These are phyloP conservation scores for Tenthredo scrophulariae DNA, from an alignment of 2,888 invertebrate species.

Conservation along the genomic window DNA sequence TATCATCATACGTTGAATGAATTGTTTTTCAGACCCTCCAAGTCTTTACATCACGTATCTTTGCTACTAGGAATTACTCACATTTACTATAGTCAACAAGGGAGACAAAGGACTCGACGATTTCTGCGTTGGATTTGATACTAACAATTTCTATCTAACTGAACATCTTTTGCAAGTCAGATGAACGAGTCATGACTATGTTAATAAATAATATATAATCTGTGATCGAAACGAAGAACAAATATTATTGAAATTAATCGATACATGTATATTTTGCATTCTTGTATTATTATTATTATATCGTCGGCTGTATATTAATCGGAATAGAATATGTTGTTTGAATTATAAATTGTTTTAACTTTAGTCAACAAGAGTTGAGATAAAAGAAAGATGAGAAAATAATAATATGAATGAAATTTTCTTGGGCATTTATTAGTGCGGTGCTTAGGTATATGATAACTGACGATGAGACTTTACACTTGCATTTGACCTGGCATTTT, in stretches of 20 bases:
- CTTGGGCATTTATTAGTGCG: neutral
- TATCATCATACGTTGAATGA: too few relatives aligned
- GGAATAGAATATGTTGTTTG: too few relatives aligned
- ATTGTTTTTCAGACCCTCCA: too few relatives aligned
- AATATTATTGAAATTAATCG: neutral
- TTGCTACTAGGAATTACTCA: too few relatives aligned
- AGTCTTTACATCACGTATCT: too few relatives aligned
- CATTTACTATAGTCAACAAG: too few relatives aligned
- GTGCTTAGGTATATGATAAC: neutral
- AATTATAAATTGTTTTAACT: neutral
- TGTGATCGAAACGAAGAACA: neutral
- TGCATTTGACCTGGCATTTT: neutral
- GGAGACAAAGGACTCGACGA: too few relatives aligned
- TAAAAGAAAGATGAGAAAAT: neutral
- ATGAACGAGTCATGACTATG: neutral
- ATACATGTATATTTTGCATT: neutral
- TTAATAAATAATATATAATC: neutral
- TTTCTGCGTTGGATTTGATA: too few relatives aligned
- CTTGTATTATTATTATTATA: neutral
- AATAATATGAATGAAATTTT: neutral
- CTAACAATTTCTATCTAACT: neutral
- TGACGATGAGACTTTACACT: neutral
- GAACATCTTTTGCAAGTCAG: neutral
- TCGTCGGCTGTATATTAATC: neutral
- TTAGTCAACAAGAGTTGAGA: neutral